Base-by-base conservation (phyloP, 37 sponge, comb jelly and placozoan species). In the Bolinopsis microptera region DNA sequence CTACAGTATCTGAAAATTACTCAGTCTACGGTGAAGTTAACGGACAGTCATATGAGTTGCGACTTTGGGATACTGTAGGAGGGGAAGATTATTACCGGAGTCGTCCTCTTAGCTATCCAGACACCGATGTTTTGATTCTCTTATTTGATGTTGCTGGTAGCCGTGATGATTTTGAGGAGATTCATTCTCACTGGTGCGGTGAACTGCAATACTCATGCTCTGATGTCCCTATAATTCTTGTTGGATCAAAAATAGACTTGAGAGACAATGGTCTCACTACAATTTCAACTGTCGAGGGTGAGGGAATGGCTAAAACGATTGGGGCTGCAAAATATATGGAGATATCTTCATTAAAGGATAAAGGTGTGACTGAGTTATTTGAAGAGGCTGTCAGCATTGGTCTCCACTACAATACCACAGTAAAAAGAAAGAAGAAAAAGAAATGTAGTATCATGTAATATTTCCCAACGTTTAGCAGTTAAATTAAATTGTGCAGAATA, bases 81-180 rank as follows among this genome's bases (percentile, higher is more conserved):
- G 83, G 37, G 16, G 27, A 35, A 80, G 83, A 80, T 27, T 80
- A 80, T 35, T 38, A 3, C 83, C 31, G 83, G 27, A 22, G 31
- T 35, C 83, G 83, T 24, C 83, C 83, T 35, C 83, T 80, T 5
- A 36, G 38, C 35, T 80, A 80, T 31, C 83, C 83, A 13, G 23
- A 33, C 3, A 80, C 83, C 27, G 37, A 80, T 33, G 83, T 23
- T 2, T 80, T 80, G 23, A 3, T 24, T 35, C 36, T 80, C 3
- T 23, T 80, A 33, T 32, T 80, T 31, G 38, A 80, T 80, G 83
- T 35, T 2, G 35, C 38, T 8, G 21, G 38, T 80, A 21, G 21
- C 9, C 31, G 23, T 22, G 68, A 67, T 22, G 38, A 80, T 1
- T 33, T 80, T 38, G 5, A 80, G 8, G 83, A 80, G 3, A 80